Percentiles rank a stretch among this genome's conserved stretches.
Evolutionary conservation across 2,888 invertebrate genomes (phyloP).

Genomic region (Lypha dubia): DNA sequence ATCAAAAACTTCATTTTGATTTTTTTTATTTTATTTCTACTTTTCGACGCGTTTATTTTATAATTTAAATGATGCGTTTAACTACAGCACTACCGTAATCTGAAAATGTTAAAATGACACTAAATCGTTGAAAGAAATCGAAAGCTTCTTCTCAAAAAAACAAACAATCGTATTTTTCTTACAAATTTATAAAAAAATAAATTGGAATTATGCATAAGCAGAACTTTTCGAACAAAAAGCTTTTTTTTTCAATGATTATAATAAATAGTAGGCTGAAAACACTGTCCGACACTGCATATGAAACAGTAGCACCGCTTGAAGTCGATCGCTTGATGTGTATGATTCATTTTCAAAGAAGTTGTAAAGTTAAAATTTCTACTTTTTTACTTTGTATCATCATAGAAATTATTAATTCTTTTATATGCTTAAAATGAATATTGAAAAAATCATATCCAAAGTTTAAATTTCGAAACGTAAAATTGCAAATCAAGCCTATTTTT

Average conservation of each 20-base stretch:
- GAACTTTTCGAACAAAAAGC: slow-evolving; percentile 41
- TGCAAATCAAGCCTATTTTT: too few species aligned
- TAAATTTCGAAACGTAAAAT: too few species aligned
- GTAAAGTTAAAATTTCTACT: too few species aligned
- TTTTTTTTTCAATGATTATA: slow-evolving; percentile 2
- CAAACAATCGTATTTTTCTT: not conserved
- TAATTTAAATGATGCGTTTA: not conserved
- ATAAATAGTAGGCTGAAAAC: not conserved
- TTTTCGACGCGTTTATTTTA: not conserved
- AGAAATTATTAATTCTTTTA: too few species aligned
- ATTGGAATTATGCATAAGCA: not conserved
- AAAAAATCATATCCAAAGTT: too few species aligned
- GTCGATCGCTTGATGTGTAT: too few species aligned
- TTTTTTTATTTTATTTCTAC: not conserved
- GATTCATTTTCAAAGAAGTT: not conserved
- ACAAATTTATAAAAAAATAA: not conserved
- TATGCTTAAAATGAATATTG: too few species aligned
- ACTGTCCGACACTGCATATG: not conserved
- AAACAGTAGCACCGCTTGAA: too few species aligned
- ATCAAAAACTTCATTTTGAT: slow-evolving; percentile 71
- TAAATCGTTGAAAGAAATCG: slow-evolving; percentile 73
- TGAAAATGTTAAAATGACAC: slow-evolving; percentile 73
- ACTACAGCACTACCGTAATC: slow-evolving; percentile 56
- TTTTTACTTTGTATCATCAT: too few species aligned
- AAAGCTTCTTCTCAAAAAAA: slow-evolving; percentile 52